Conservation (phyloP, 2,113 vertebrate species). For the Odontesthes bonariensis region DNA sequence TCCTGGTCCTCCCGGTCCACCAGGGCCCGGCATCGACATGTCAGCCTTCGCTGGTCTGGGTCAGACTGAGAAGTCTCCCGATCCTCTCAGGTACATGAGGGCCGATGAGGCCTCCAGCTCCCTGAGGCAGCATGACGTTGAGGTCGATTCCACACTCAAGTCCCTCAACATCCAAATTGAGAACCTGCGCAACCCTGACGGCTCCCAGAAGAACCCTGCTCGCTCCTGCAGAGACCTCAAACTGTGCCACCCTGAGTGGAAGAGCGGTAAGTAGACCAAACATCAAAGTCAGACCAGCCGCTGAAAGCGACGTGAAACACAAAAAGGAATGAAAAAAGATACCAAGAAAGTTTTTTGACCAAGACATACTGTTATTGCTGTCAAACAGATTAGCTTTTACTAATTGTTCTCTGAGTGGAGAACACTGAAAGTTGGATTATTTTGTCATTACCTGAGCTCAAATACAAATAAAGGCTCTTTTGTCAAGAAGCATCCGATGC, state of each 20-base stretch:
- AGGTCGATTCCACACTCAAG: constrained; percentile 95
- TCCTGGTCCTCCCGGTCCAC: constrained; percentile 95
- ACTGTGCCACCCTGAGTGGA: constrained; percentile 95
- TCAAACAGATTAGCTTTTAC: too few species aligned
- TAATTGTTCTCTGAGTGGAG: too few species aligned
- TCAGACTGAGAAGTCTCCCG: constrained; percentile 91
- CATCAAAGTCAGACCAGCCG: not conserved
- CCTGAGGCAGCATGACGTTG: constrained; percentile 90
- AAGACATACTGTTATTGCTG: too few species aligned
- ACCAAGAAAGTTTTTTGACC: too few species aligned
- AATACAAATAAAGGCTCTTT: not conserved
- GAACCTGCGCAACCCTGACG: constrained; percentile 93
- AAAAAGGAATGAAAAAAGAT: not conserved
- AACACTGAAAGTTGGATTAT: too few species aligned
- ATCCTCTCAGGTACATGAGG: constrained; percentile 96
- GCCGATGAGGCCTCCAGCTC: constrained; percentile 90
- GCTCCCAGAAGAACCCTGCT: constrained; percentile 94
- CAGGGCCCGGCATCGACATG: constrained; percentile 97
- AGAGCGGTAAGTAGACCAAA: constrained; percentile 87
- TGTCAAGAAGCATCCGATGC: not conserved
- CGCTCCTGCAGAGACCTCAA: constrained; percentile 96
- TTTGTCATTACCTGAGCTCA: too few species aligned
- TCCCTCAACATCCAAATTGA: constrained; percentile 97
- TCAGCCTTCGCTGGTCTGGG: constrained; percentile 94
- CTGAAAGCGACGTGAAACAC: not conserved